phyloP scores from a whole-genome alignment of 2,113 vertebrate genomes.

The Otolemur garnettii region DNA sequence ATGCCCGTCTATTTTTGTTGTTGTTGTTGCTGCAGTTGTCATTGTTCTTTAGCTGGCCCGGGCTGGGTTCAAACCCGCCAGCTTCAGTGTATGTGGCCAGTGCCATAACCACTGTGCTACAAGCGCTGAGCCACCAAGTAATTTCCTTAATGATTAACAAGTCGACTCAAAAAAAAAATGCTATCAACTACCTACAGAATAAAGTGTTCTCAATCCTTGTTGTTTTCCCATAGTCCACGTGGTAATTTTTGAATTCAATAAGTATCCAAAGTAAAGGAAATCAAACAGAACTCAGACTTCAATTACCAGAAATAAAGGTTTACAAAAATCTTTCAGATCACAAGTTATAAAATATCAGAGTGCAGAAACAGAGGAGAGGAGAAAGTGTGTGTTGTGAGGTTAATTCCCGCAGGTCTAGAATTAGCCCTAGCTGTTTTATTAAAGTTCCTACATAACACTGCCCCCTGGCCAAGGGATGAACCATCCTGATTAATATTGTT shows the following conservation, averaged over 20 bases:
- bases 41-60: too few relatives aligned
- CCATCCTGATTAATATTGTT: neutral
- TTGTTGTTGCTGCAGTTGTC: too few relatives aligned
- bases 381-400: neutral
- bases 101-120: too few relatives aligned
- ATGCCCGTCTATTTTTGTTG: too few relatives aligned
- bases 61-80: too few relatives aligned
- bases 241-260: conserved; percentile 46
- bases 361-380: conserved; percentile 45
- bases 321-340: conserved; percentile 43
- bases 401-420: conserved; percentile 20
- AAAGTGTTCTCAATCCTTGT: conserved; percentile 42
- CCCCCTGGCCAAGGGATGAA: neutral
- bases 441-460: neutral
- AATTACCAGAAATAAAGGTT: conserved; percentile 16
- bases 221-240: conserved; percentile 1
- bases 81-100: too few relatives aligned
- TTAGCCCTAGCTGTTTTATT: conserved; percentile 22
- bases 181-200: neutral
- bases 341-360: conserved; percentile 51
- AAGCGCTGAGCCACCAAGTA: too few relatives aligned
- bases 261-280: conserved; percentile 47
- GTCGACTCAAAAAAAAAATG: neutral
- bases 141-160: conserved; percentile 56
- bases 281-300: conserved; percentile 14